Conservation (phyloP, 2,113 vertebrate genomes). For the Ctenomys sociabilis region DNA sequence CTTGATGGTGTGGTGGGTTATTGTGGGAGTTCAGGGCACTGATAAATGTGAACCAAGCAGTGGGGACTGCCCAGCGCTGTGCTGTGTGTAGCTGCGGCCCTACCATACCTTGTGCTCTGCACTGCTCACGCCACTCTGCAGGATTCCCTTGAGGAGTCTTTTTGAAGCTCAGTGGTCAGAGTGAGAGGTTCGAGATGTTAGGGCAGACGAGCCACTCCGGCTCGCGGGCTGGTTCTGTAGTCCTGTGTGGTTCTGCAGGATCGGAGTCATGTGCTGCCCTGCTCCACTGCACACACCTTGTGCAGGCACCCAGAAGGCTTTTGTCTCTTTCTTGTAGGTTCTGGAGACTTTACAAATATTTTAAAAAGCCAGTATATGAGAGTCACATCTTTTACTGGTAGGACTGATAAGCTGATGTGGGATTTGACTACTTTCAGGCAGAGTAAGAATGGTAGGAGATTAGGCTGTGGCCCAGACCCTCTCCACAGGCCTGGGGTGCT, state of each 20-base stretch:
- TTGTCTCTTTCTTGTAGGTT: neutral
- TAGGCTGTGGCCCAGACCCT: no score
- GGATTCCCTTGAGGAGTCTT: neutral
- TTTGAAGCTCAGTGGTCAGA: neutral
- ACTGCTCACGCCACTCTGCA: neutral
- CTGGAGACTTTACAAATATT: neutral
- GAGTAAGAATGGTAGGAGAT: neutral
- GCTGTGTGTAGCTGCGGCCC: neutral
- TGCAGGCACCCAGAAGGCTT: fast-evolving
- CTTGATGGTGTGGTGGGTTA: neutral
- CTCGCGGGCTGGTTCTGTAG: fast-evolving
- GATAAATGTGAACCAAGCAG: neutral
- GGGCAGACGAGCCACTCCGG: neutral
- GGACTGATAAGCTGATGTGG: neutral
- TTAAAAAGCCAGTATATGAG: fast-evolving
- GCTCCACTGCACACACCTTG: neutral
- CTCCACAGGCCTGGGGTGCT: fast-evolving
- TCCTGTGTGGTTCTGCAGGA: neutral
- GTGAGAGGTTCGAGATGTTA: neutral
- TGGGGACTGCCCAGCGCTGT: neutral
- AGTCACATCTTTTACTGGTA: fast-evolving
- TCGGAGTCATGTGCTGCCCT: neutral
- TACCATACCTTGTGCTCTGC: neutral
- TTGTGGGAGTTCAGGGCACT: neutral
- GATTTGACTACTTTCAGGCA: neutral